Percentiles rank a stretch among this genome's conserved stretches.
phyloP scores from a whole-genome alignment of 1,140 invertebrate species.

The Drosophila pachea region DNA sequence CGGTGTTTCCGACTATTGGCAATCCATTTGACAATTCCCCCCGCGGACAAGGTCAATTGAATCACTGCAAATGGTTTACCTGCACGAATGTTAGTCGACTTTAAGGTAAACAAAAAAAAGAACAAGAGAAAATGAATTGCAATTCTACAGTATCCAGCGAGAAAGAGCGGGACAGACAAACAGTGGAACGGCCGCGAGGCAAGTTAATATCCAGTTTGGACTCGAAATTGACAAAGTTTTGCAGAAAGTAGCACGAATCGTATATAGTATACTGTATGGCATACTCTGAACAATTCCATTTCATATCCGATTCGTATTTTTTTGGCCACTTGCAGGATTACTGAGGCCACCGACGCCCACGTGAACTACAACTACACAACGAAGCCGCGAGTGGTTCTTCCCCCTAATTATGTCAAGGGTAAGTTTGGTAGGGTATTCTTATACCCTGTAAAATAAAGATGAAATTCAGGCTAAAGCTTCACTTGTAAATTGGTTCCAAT shows the following conservation, averaged over 20 bases:
- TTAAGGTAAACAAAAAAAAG: constrained; percentile 20
- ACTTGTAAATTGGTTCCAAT: not conserved
- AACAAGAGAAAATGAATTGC: constrained; percentile 34
- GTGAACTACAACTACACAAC: constrained; percentile 84
- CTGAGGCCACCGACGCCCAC: constrained; percentile 79
- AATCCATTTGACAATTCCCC: constrained; percentile 37
- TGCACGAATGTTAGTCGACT: constrained; percentile 54
- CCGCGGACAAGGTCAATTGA: constrained; percentile 57
- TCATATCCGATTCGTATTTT: constrained; percentile 30
- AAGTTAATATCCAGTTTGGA: constrained; percentile 72
- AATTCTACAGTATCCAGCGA: constrained; percentile 3
- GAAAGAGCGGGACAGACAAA: constrained; percentile 20
- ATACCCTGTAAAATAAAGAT: constrained; percentile 1
- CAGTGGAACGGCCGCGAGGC: not conserved
- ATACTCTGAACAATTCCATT: constrained; percentile 16
- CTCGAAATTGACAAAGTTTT: constrained; percentile 75
- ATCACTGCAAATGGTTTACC: constrained; percentile 60
- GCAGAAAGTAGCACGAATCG: constrained; percentile 52
- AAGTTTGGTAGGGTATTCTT: constrained; percentile 52
- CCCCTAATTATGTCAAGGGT: constrained; percentile 87
- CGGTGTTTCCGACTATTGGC: constrained; percentile 38
- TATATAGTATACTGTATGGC: constrained; percentile 1
- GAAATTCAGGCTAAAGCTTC: not conserved
- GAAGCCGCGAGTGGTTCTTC: constrained; percentile 83
- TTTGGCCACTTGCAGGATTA: constrained; percentile 67